Evolutionary conservation across 2,888 invertebrate species (phyloP).

Genomic region (Caenorhabditis auriculariae): DNA sequence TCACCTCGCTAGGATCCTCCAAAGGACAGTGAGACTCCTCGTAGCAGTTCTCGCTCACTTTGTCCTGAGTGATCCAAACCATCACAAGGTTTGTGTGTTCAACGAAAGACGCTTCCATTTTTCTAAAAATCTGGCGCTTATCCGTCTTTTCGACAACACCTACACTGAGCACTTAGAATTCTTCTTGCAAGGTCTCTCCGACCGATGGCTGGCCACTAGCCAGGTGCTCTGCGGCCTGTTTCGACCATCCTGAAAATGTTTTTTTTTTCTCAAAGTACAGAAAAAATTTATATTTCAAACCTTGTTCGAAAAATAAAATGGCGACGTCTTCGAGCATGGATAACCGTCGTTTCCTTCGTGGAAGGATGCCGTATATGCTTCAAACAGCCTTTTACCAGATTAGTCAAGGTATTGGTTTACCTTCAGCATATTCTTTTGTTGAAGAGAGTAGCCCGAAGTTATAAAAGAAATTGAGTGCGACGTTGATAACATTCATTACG

Average conservation of each 20-base stretch:
- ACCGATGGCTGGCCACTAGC: constrained; percentile 45
- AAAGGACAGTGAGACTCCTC: constrained; percentile 51
- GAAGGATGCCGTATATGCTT: constrained; percentile 52
- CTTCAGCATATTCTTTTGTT: constrained; percentile 2
- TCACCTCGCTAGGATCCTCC: constrained; percentile 25
- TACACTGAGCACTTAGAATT: constrained; percentile 57
- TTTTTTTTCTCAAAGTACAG: not conserved
- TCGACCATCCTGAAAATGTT: constrained; percentile 13
- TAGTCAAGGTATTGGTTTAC: not conserved
- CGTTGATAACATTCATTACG: constrained; percentile 9
- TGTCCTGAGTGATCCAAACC: constrained; percentile 54
- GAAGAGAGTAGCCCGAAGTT: not conserved
- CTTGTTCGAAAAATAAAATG: constrained; percentile 57
- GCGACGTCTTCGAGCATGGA: constrained; percentile 50
- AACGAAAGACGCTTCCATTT: constrained; percentile 57
- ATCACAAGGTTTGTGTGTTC: constrained; percentile 58
- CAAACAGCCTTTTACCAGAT: too few species aligned
- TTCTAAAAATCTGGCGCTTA: constrained; percentile 27
- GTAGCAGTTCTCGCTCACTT: constrained; percentile 49
- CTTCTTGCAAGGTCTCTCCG: constrained; percentile 54
- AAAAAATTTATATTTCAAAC: constrained; percentile 7
- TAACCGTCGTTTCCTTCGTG: constrained; percentile 47
- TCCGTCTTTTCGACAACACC: constrained; percentile 13
- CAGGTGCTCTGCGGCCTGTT: constrained; percentile 16
- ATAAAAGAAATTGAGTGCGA: not conserved